Percentiles rank a stretch among this genome's conserved stretches.
These are phyloP conservation scores for Pocillopora grandis DNA, from an alignment of 92 coral and sea anemone genomes.

Conservation along the genomic window DNA sequence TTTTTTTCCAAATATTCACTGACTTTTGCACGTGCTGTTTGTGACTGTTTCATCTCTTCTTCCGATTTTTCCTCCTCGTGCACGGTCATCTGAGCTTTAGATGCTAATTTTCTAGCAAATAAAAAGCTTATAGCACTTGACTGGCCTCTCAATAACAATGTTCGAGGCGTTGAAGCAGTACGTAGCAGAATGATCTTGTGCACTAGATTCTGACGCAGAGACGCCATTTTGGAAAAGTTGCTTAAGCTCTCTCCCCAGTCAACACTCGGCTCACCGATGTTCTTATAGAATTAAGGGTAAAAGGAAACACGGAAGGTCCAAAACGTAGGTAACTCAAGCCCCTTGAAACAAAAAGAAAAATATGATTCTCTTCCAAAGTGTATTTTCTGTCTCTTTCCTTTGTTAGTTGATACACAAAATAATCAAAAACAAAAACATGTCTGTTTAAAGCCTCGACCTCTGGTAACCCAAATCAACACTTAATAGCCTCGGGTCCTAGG, in stretches of 20 bases:
- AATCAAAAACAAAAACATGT: too few relatives aligned
- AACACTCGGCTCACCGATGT: background rate
- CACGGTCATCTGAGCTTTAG: background rate
- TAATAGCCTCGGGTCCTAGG: too few relatives aligned
- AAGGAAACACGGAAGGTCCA: too few relatives aligned
- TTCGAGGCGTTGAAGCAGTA: background rate
- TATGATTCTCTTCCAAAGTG: too few relatives aligned
- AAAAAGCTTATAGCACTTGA: background rate
- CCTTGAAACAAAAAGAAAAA: too few relatives aligned
- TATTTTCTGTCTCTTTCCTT: too few relatives aligned
- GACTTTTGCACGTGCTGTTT: background rate
- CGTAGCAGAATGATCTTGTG: background rate
- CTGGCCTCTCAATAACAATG: background rate
- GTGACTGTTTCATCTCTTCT: background rate
- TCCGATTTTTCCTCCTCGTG: background rate
- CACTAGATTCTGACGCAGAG: background rate
- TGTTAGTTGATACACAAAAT: too few relatives aligned
- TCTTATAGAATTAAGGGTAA: too few relatives aligned
- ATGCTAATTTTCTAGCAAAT: background rate
- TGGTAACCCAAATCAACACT: too few relatives aligned
- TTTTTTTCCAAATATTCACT: slow-evolving; percentile 41
- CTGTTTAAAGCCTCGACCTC: too few relatives aligned
- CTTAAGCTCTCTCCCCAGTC: background rate
- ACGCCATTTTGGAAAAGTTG: slow-evolving; percentile 17
- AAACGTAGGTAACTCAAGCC: too few relatives aligned